Conservation (phyloP, 2,797 vertebrate species). For the Heterohyrax brucei region DNA sequence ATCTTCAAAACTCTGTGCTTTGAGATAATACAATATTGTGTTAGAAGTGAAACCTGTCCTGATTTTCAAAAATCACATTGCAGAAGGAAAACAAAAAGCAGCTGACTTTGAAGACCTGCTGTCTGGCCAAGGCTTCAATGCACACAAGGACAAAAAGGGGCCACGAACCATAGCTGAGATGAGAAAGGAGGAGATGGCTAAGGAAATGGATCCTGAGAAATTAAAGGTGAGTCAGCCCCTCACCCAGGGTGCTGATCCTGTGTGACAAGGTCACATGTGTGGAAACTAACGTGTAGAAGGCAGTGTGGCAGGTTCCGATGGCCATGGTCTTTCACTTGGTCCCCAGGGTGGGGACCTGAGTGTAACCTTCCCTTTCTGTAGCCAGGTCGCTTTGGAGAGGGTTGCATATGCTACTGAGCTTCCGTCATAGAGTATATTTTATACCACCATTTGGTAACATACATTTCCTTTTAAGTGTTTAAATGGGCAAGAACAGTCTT, state of each 20-base stretch:
- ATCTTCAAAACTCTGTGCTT: background rate
- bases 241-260: background rate
- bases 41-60: slow-evolving; percentile 11
- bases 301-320: background rate
- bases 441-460: background rate
- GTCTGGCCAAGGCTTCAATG: slow-evolving; percentile 97
- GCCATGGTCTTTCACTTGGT: background rate
- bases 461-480: slow-evolving; percentile 3
- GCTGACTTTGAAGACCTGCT: slow-evolving; percentile 97
- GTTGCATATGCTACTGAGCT: background rate
- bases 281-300: background rate
- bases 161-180: slow-evolving; percentile 99
- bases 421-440: background rate
- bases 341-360: background rate
- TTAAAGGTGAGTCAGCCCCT: slow-evolving; percentile 93
- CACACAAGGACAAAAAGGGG: slow-evolving; percentile 97
- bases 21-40: background rate
- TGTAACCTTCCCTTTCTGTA: background rate
- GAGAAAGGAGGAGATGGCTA: slow-evolving; percentile 99
- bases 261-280: background rate
- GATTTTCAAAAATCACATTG: slow-evolving; percentile 65
- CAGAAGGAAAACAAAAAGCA: slow-evolving; percentile 95
- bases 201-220: slow-evolving; percentile 99
- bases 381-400: background rate
- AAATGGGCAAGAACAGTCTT: background rate